These are phyloP conservation scores for Cavia porcellus DNA, from an alignment of 2,113 vertebrate genomes.

Conservation along the genomic window DNA sequence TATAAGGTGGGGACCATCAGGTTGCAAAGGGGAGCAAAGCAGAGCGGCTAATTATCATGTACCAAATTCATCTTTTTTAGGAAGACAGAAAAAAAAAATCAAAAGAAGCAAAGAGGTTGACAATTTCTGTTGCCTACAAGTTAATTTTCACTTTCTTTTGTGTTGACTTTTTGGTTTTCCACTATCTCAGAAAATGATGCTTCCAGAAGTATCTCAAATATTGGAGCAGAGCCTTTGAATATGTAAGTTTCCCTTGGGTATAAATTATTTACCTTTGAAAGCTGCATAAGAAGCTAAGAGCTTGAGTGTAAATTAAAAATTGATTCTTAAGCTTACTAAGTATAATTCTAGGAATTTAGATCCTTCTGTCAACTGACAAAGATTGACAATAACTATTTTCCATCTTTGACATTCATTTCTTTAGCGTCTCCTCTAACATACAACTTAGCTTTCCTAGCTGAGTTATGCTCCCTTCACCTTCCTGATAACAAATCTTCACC, in stretches of 20 bases:
- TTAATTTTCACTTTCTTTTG: conserved; percentile 79
- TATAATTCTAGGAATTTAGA: conserved; percentile 63
- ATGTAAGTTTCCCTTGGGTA: conserved; percentile 53
- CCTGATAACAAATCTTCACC: background rate
- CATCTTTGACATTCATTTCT: conserved; percentile 20
- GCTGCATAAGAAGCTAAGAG: conserved; percentile 53
- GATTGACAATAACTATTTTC: conserved; percentile 5
- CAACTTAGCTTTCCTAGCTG: conserved; percentile 16
- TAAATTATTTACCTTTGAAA: conserved; percentile 80
- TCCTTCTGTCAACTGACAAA: conserved; percentile 45
- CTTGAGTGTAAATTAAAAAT: conserved; percentile 56
- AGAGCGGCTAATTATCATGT: conserved; percentile 47
- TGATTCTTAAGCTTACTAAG: conserved; percentile 57
- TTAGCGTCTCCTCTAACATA: background rate
- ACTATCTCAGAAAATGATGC: conserved; percentile 63
- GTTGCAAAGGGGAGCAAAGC: conserved; percentile 54
- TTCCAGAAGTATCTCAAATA: conserved; percentile 72
- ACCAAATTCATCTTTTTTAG: conserved; percentile 53
- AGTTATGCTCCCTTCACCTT: background rate
- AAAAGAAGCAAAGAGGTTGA: conserved; percentile 75
- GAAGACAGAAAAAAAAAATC: conserved; percentile 68
- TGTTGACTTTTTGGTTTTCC: conserved; percentile 70
- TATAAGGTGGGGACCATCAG: background rate
- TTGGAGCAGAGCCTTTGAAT: conserved; percentile 67
- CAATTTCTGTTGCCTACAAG: conserved; percentile 72